Percentiles rank a stretch among this genome's conserved stretches.
These are phyloP conservation scores for Ferrisia virgata DNA, from an alignment of 2,888 invertebrate species.

Conservation along the genomic window DNA sequence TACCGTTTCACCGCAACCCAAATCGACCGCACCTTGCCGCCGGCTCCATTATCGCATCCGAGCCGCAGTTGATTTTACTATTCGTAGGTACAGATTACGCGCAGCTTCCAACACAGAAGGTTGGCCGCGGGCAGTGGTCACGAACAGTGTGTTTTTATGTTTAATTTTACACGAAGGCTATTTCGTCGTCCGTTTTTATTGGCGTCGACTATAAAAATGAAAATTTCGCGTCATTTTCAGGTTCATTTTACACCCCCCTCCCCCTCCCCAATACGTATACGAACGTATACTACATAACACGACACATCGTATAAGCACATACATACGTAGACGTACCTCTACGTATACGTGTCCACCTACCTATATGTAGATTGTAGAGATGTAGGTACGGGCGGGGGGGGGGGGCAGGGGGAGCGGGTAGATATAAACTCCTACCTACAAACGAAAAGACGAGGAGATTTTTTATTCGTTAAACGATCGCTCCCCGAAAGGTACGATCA, in stretches of 20 bases:
- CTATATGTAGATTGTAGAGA: background rate
- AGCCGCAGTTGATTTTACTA: background rate
- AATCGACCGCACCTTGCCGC: background rate
- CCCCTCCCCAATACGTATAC: background rate
- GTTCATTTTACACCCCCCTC: background rate
- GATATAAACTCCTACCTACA: too few species aligned
- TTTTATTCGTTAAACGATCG: background rate
- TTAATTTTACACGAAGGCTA: background rate
- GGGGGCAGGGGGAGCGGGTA: too few species aligned
- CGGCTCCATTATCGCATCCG: background rate
- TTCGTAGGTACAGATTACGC: background rate
- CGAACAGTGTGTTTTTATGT: background rate
- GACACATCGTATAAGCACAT: background rate
- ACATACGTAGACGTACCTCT: too few species aligned
- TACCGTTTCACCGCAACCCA: background rate
- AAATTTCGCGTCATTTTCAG: background rate
- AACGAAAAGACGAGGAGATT: background rate
- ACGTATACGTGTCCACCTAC: too few species aligned
- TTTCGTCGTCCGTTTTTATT: background rate
- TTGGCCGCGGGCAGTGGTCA: background rate
- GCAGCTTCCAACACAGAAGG: background rate
- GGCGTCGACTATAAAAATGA: background rate
- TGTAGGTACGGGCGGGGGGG: background rate
- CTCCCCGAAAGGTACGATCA: background rate
- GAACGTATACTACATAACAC: background rate